These are phyloP conservation scores for Gorsachius goisagi DNA, from an alignment of 2,113 vertebrate species.

Conservation along the genomic window DNA sequence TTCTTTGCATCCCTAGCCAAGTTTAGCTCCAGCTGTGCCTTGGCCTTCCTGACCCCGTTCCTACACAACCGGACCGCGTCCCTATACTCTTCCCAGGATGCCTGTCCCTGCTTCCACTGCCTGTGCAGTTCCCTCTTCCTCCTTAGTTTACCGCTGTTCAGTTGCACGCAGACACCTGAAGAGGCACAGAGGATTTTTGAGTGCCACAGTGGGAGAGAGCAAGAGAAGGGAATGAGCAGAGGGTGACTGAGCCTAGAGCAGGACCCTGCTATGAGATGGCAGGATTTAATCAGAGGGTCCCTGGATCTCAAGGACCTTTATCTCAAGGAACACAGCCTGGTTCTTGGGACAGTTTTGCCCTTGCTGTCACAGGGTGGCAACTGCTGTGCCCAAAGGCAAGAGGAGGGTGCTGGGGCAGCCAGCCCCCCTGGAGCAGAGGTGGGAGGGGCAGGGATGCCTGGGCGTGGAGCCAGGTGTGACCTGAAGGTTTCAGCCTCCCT, in stretches of 20 bases:
- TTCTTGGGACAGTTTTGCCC: neutral
- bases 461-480: neutral
- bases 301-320: neutral
- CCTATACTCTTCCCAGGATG: no score
- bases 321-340: neutral
- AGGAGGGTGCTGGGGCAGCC: neutral
- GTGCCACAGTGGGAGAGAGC: neutral
- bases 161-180: neutral
- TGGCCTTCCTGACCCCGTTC: no score
- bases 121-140: no score
- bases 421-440: neutral
- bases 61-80: no score
- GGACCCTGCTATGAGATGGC: neutral
- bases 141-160: neutral
- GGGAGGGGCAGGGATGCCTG: rapidly evolving
- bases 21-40: no score
- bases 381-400: neutral
- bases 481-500: neutral
- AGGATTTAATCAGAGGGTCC: neutral
- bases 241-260: neutral
- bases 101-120: no score
- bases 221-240: neutral
- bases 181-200: neutral
- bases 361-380: neutral
- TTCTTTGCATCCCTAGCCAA: no score